Base-by-base conservation (phyloP, 2,113 vertebrate species). In the Chaenogobius annularis region DNA sequence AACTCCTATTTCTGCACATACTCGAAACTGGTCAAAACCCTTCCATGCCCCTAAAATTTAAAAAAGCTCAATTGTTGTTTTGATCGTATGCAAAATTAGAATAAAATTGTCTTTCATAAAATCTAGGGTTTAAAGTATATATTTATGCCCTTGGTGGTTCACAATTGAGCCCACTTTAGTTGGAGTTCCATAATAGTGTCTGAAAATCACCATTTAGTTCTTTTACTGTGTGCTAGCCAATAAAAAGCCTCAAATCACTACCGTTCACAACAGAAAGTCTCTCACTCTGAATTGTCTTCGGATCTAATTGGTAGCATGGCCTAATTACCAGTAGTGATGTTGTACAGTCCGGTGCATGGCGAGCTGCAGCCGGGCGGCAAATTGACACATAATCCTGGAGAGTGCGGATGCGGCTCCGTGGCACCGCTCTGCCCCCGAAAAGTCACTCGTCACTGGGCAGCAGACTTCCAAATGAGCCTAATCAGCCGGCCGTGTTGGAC, bases 271-370 rank as follows among this genome's bases (percentile, higher is more conserved):
- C 81, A 68, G 80, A 72, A 56, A 83, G 66, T 76, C 79, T 81
- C 79, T 85, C 81, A 17, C 54, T 65, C 77, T 15, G 52, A 56
- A 71, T 85, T 85, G 76, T 83, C 85, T 83, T 80, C 72, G 75
- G 68, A 43, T 74, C 84, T 91, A 92, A 93, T 91, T 93, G 91
- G 89, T 87, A 87, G 83, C 87, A 83, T 74, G 87, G 85, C 90
- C 91, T 92, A 92, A 92, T 92, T 91, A 92, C 88, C 87, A 83
- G 80, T 88, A 85, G 91, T 90, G 85, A 85, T 92, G 89, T 87
- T 90, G 80, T 79, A 81, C 82, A 77, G 85, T 79, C 83, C 82
- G 84, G 81, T 83, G 47, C 15, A 17, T 8, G 66, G 74, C 64
- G 84, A 80, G 70, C 87, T 90, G 89, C 89, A 90, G 86, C 87